These are phyloP conservation scores for Sphyrna mokarran DNA, from an alignment of 2,113 vertebrate genomes.

Conservation along the genomic window DNA sequence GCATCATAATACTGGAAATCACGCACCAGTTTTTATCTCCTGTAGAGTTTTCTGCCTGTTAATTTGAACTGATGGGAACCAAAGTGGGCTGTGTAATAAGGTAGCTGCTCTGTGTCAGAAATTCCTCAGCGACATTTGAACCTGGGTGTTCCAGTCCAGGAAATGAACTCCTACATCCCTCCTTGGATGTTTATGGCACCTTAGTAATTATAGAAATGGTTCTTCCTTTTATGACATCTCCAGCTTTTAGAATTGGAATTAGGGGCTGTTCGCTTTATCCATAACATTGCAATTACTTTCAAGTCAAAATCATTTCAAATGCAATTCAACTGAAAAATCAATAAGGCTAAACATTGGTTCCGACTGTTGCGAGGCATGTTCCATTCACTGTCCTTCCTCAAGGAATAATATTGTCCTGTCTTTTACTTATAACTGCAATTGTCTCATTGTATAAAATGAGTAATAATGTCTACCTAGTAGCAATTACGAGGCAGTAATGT, in stretches of 20 bases:
- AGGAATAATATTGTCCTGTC: not conserved
- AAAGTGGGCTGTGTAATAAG: not conserved
- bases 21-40: too few species aligned
- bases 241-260: not conserved
- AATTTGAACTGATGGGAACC: not conserved
- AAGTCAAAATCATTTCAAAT: constrained; percentile 31
- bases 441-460: not conserved
- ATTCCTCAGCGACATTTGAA: not conserved
- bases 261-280: not conserved
- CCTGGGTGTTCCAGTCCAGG: not conserved
- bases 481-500: not conserved
- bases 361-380: not conserved
- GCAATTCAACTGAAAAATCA: constrained; percentile 30
- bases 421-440: constrained; percentile 11
- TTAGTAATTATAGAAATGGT: not conserved
- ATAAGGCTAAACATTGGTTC: constrained; percentile 17
- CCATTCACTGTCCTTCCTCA: not conserved
- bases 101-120: not conserved
- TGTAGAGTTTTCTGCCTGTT: not conserved
- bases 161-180: not conserved
- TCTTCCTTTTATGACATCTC: not conserved
- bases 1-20: too few species aligned
- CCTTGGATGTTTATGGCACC: not conserved
- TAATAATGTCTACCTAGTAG: not conserved
- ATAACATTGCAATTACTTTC: not conserved